Evolutionary conservation across 1,140 invertebrate species (phyloP).

Genomic region (Neodiprion virginianus): DNA sequence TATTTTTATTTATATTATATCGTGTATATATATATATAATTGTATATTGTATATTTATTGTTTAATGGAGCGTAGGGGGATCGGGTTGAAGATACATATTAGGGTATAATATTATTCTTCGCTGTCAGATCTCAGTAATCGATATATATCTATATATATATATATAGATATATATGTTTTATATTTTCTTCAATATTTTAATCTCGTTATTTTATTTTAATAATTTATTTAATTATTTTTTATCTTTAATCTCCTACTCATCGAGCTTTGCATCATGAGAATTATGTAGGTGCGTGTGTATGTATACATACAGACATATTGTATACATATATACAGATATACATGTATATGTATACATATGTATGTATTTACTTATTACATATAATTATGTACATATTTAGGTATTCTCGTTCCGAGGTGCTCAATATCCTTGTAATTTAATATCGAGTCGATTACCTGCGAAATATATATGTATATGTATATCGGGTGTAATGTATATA

Average conservation of each 20-base stretch:
- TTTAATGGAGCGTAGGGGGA: conserved; percentile 9
- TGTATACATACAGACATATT: not conserved
- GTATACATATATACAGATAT: not conserved
- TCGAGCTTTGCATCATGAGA: not conserved
- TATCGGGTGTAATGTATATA: too few species aligned
- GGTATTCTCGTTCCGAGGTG: too few species aligned
- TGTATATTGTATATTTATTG: conserved; percentile 11
- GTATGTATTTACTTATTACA: not conserved
- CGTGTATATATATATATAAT: conserved; percentile 7
- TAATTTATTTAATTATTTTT: conserved; percentile 18
- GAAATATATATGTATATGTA: too few species aligned
- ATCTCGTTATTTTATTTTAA: conserved; percentile 30
- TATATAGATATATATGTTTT: conserved; percentile 21
- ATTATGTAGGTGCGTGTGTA: too few species aligned
- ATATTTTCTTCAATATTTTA: conserved; percentile 28
- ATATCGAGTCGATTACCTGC: too few species aligned
- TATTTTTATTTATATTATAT: conserved; percentile 14
- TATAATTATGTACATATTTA: too few species aligned
- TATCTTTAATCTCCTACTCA: not conserved
- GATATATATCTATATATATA: not conserved
- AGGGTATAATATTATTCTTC: conserved; percentile 11
- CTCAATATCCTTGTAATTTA: too few species aligned
- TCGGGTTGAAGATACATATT: not conserved
- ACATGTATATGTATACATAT: conserved; percentile 1
- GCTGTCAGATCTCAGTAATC: conserved; percentile 14